These are phyloP conservation scores for Noctua pronuba DNA, from an alignment of 2,888 invertebrate species.

Conservation along the genomic window DNA sequence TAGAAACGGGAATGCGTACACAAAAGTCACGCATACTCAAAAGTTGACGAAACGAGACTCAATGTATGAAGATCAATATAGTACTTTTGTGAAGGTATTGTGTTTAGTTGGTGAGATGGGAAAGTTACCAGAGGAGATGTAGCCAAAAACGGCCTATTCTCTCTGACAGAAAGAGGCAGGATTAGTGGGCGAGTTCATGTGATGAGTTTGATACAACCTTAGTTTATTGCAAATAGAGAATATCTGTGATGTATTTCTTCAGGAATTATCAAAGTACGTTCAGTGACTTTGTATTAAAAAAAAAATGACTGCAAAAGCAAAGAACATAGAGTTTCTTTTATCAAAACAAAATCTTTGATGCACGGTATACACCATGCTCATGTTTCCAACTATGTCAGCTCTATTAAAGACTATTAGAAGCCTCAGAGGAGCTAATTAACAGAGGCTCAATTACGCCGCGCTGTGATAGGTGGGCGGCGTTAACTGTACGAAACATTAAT, in stretches of 20 bases:
- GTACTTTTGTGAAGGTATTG: too few relatives aligned
- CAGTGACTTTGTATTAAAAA: neutral
- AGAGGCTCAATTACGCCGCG: conserved; percentile 63
- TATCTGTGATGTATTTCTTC: neutral
- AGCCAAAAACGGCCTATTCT: neutral
- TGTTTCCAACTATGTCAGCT: conserved; percentile 48
- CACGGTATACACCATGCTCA: neutral
- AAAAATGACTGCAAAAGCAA: neutral
- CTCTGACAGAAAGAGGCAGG: neutral
- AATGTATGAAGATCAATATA: too few relatives aligned
- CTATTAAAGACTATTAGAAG: conserved; percentile 54
- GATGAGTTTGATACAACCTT: neutral
- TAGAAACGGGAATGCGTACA: too few relatives aligned
- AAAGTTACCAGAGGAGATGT: too few relatives aligned
- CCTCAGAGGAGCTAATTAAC: conserved; percentile 69
- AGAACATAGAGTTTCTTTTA: conserved; percentile 1
- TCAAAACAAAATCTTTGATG: neutral
- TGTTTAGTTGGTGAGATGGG: too few relatives aligned
- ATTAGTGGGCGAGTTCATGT: neutral
- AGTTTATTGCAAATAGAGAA: neutral
- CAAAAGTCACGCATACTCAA: too few relatives aligned
- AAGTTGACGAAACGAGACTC: too few relatives aligned
- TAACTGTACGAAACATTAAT: conserved; percentile 79
- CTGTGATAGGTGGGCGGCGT: conserved; percentile 75
- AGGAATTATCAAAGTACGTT: neutral